Percentiles rank a stretch among this genome's conserved stretches.
Conservation (phyloP, 2,113 vertebrate genomes). For the Elachura formosa region DNA sequence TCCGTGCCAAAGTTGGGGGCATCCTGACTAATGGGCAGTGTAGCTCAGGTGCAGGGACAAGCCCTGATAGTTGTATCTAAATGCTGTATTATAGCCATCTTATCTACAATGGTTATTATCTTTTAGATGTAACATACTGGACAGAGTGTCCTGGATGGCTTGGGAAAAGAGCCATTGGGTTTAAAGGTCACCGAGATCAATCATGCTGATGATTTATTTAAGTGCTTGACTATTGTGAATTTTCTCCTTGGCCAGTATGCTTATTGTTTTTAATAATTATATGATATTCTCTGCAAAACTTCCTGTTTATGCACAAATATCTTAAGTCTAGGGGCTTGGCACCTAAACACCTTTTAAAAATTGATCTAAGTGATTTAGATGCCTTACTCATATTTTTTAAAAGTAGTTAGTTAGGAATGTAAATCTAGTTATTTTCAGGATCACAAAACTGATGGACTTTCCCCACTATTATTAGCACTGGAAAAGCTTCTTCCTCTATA, state of each 20-base stretch:
- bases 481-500: not conserved
- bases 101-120: not conserved
- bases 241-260: not conserved
- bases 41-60: not conserved
- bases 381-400: not conserved
- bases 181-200: constrained; percentile 13
- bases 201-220: constrained; percentile 3
- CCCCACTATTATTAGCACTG: not conserved
- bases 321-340: not conserved
- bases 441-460: not conserved
- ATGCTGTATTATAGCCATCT: not conserved
- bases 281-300: not conserved
- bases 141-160: constrained; percentile 6
- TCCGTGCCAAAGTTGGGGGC: not conserved
- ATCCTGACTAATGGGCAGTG: not conserved
- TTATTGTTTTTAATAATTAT: not conserved
- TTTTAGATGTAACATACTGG: not conserved
- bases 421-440: not conserved
- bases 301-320: not conserved
- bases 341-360: not conserved
- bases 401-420: not conserved
- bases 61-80: not conserved
- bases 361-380: not conserved
- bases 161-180: constrained; percentile 13
- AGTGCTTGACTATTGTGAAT: not conserved